A percentile compares a stretch with the other conserved stretches of the same genome.
Conservation (phyloP, 2,888 invertebrate genomes). For the Nymphalis urticae region DNA sequence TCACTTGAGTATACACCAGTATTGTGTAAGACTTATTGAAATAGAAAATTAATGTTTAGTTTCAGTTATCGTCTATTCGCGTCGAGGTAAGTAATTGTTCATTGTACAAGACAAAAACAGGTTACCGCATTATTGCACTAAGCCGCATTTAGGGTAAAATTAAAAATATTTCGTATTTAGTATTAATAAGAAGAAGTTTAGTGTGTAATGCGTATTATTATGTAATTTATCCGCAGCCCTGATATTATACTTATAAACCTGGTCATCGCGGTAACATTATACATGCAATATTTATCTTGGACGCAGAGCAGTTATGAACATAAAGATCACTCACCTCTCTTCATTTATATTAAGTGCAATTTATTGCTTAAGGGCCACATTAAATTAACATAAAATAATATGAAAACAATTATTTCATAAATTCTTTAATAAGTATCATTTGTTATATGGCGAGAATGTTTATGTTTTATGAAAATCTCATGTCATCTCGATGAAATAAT, state of each 20-base stretch:
- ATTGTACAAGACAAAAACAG: background rate
- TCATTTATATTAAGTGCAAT: conserved; percentile 67
- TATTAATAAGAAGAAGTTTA: conserved; percentile 5
- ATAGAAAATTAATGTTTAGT: background rate
- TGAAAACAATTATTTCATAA: conserved; percentile 66
- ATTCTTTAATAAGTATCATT: conserved; percentile 15
- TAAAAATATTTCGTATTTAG: conserved; percentile 1
- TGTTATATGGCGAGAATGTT: conserved; percentile 10
- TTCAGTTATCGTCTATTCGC: too few species aligned
- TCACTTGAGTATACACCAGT: background rate
- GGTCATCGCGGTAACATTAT: conserved; percentile 41
- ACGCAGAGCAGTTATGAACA: conserved; percentile 22
- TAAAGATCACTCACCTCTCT: conserved; percentile 47
- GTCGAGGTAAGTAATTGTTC: background rate
- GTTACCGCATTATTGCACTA: background rate
- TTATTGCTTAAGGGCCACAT: conserved; percentile 60
- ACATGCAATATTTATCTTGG: conserved; percentile 60
- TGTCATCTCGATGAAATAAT: background rate
- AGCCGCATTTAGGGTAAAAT: background rate
- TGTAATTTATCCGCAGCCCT: conserved; percentile 3
- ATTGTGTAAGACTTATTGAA: background rate
- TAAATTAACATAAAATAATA: conserved; percentile 68
- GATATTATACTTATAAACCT: conserved; percentile 38
- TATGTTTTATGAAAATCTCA: conserved; percentile 19
- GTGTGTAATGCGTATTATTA: conserved; percentile 3